Percentiles rank a stretch among this genome's conserved stretches.
Evolutionary conservation across 2,797 vertebrate genomes (phyloP).

Genomic region (Artibeus jamaicensis): DNA sequence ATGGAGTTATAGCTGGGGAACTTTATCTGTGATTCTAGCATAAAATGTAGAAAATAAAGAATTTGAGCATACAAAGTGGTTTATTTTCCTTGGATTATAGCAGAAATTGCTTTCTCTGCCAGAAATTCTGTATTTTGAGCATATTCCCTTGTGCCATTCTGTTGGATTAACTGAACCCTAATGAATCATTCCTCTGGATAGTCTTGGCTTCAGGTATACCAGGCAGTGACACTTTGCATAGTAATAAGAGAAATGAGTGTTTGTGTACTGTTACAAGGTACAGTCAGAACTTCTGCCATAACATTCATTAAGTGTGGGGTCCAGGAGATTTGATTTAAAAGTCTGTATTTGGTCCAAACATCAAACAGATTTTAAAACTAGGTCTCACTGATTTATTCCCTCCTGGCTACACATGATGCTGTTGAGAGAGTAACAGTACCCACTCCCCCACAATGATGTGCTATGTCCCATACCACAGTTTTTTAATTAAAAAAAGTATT

Average conservation of each 20-base stretch:
- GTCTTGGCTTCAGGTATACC: not conserved
- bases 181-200: constrained; percentile 9
- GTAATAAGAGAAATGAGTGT: not conserved
- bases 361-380: constrained; percentile 28
- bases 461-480: not conserved
- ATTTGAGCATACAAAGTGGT: not conserved
- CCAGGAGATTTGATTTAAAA: constrained; percentile 9
- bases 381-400: not conserved
- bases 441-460: not conserved
- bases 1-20: not conserved
- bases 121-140: constrained; percentile 15
- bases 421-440: not conserved
- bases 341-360: not conserved
- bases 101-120: not conserved
- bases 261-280: not conserved
- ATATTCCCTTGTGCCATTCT: not conserved
- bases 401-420: not conserved
- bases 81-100: not conserved
- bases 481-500: not conserved
- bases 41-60: not conserved
- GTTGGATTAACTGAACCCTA: not conserved
- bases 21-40: not conserved
- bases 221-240: not conserved
- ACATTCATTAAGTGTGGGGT: not conserved
- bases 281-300: not conserved